Base-by-base conservation (phyloP, 2,888 invertebrate genomes). In the Drosophila stalkeri region DNA sequence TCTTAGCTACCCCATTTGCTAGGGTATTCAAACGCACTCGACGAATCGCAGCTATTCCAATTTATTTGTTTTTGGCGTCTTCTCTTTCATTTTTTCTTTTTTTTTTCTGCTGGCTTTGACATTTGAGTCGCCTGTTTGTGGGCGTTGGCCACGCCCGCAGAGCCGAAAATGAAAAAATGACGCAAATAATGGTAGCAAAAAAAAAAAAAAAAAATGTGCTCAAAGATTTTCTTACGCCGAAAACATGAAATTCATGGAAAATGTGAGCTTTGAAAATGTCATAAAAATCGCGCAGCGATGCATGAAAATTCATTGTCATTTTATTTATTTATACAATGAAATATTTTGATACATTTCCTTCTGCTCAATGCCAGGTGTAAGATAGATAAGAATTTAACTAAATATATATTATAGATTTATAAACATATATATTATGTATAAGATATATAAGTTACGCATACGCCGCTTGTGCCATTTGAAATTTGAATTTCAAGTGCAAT, bases 391-490 rank as follows among this genome's bases (percentile, higher is more conserved):
- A 41, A 31, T 39, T n/a, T 39, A 2, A 27, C 7, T 35, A 1
- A 31, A 65, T n/a, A 44, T 31, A 3, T 7, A n/a, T 8, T 23
- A 2, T 47, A 27, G 6, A 39, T 16, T 11, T 37, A 27, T 3
- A 27, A 5, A 2, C 14, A 14, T 35, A 14, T 18, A 23, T 46
- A 33, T 11, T n/a, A n/a, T 37, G 11, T n/a, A 27, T 4, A 16
- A 41, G 8, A 18, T 41, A 35, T 18, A 54, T 8, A 33, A 39
- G 54, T 16, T 54, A 65, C 61, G 57, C 51, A 65, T 65, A 76
- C 65, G 79, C 79, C 63, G 54, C 52, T 43, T 78, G 74, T 14
- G 51, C 51, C 20, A 71, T 71, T 62, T 41, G 35, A 54, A 43
- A n/a, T n/a, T 14, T 31, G 63, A 63, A 51, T 12, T 44, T 44